A percentile compares a stretch with the other conserved stretches of the same genome.
phyloP scores from a whole-genome alignment of 2,797 vertebrate genomes.

The Helarctos malayanus region DNA sequence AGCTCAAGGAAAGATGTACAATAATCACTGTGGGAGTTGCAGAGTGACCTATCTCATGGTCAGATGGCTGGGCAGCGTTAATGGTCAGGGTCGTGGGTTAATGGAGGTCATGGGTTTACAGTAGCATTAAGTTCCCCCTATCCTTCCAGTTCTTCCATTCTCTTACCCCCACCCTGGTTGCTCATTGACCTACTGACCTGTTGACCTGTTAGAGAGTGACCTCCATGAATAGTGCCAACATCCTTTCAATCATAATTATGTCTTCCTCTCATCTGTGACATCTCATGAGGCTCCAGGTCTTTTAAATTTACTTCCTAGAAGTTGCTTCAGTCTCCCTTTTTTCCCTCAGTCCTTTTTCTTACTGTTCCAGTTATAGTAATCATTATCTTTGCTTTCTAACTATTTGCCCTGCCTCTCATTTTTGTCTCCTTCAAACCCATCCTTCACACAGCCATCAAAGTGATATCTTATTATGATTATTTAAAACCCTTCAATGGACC shows the following conservation, averaged over 20 bases:
- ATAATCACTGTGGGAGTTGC: background rate
- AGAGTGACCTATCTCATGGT: background rate
- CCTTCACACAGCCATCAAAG: background rate
- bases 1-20: conserved; percentile 18
- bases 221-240: background rate
- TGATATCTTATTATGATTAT: background rate
- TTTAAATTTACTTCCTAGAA: background rate
- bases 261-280: background rate
- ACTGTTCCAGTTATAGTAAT: background rate
- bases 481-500: background rate
- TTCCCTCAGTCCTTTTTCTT: background rate
- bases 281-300: background rate
- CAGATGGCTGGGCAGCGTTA: background rate
- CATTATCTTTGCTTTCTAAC: background rate
- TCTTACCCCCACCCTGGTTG: background rate
- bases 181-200: background rate
- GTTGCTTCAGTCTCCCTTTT: background rate
- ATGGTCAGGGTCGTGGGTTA: background rate
- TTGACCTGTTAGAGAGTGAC: background rate
- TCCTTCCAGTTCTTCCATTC: background rate
- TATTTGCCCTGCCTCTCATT: background rate
- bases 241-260: background rate
- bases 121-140: background rate
- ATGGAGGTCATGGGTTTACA: background rate
- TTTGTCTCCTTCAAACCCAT: conserved; percentile 9